These are phyloP conservation scores for Teleogryllus oceanicus DNA, from an alignment of 2,888 invertebrate species.

Conservation along the genomic window DNA sequence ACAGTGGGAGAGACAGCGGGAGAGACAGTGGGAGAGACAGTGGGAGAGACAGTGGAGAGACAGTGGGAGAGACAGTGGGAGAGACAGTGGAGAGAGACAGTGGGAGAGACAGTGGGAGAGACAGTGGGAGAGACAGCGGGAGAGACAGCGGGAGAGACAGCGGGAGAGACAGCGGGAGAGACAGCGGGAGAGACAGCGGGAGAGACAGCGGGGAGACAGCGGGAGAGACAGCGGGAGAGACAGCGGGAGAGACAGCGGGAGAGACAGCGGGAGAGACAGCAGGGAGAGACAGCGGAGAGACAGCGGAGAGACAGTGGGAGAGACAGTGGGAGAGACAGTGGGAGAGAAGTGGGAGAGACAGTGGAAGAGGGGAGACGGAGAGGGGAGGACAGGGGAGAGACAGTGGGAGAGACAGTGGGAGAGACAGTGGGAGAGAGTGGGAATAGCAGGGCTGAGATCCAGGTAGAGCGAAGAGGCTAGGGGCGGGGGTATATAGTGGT, in stretches of 20 bases:
- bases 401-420: background rate
- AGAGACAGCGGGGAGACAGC: background rate
- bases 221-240: background rate
- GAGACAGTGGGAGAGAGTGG: background rate
- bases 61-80: background rate
- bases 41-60: background rate
- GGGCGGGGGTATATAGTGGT: background rate
- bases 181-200: no score
- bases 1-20: no score
- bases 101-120: no score
- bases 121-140: no score
- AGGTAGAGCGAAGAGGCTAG: background rate
- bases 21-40: background rate
- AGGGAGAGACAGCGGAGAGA: background rate
- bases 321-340: background rate
- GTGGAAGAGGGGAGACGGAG: no score
- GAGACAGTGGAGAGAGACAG: background rate
- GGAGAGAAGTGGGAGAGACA: no score
- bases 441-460: background rate
- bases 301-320: background rate
- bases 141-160: no score
- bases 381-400: background rate
- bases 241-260: background rate
- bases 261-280: background rate
- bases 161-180: no score